These are phyloP conservation scores for Bombus pyrosoma DNA, from an alignment of 1,140 invertebrate species.

Conservation along the genomic window DNA sequence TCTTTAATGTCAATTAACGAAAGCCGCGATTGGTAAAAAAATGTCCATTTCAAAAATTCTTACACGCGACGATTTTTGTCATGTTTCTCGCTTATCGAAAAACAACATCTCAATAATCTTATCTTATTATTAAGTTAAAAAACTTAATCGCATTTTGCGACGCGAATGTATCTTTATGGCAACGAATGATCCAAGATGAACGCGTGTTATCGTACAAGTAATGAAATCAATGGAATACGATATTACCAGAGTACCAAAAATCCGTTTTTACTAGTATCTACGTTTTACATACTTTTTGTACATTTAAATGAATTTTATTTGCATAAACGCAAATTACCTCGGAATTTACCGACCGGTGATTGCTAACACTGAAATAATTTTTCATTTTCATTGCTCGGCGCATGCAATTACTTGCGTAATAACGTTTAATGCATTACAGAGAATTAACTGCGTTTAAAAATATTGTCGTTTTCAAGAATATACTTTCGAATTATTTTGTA, in stretches of 20 bases:
- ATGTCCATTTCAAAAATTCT: neutral
- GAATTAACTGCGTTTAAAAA: neutral
- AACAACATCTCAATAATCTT: too few species aligned
- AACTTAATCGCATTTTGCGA: neutral
- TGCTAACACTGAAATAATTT: neutral
- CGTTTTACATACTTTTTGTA: neutral
- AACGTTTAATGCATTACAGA: neutral
- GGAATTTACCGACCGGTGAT: neutral
- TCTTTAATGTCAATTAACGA: too few species aligned
- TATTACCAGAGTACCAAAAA: neutral
- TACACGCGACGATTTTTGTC: neutral
- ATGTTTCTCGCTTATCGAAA: neutral
- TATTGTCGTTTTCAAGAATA: neutral
- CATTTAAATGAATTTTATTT: neutral
- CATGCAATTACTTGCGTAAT: neutral
- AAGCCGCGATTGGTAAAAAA: neutral
- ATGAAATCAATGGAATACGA: neutral
- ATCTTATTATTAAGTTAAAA: too few species aligned
- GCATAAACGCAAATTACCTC: neutral
- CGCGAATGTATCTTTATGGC: neutral
- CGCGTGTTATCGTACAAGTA: neutral
- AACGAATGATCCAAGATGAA: neutral
- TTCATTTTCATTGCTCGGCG: neutral
- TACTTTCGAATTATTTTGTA: neutral
- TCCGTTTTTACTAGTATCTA: neutral